Base-by-base conservation (phyloP, 2,888 invertebrate genomes). In the Watsonalla cultraria region DNA sequence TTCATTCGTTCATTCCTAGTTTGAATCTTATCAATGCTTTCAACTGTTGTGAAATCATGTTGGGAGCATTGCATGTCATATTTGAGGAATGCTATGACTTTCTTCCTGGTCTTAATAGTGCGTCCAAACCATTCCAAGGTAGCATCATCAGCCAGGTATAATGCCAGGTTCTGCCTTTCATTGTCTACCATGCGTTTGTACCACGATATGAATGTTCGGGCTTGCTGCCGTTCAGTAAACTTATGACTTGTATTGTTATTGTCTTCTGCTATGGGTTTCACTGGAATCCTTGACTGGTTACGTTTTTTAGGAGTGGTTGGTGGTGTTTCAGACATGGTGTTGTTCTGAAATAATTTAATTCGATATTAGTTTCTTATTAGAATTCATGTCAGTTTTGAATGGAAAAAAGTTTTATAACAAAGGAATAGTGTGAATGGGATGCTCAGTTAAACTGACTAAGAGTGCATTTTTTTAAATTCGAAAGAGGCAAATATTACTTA, bases 61-160 rank as follows among this genome's bases (percentile, higher is more conserved):
- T 80, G 82, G 0, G 92, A 86, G 60, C 84, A 86, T 53, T 89
- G 84, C 81, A 92, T 92, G 51, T 91, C 88, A 81, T 81, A 81
- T 65, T 92, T 92, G 5, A 94, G 65, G 62, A 93, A 94, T 5
- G 85, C 76, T 2, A 87, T 75, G 0, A 94, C 92, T 67, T 92
- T 92, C 70, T 90, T 91, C 59, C 90, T 91, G 0, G 92, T 92
- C 70, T 86, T 92, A 7, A 94, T 84, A 9, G 92, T 93, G 52
- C 92, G 84, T 0, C 94, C 94, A 73, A 94, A 94, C 93, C 94
- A 94, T 72, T 94, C 93, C 2, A 94, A 76, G 0, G 86, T 75
- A 1, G 92, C 86, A 69, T 92, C 85, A 58, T 92, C 90, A 14
- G 91, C 84, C 33, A 92, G 65, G 63, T 92, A 91, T 35, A 91